phyloP scores from a whole-genome alignment of 2,113 vertebrate species.

The Drymodes brunneopygia region DNA sequence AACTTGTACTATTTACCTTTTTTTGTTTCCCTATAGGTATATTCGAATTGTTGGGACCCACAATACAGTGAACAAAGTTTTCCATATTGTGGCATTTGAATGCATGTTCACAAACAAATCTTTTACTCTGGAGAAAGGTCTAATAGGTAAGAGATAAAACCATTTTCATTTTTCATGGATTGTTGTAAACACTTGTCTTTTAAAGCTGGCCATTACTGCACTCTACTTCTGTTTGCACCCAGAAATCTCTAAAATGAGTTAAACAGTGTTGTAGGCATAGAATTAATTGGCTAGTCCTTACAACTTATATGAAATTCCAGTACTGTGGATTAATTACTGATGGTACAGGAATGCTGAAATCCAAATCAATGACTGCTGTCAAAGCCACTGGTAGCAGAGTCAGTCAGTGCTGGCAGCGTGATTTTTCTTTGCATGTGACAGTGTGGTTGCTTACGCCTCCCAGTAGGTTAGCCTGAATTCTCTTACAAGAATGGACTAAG shows the following conservation, averaged over 20 bases:
- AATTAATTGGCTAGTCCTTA: background rate
- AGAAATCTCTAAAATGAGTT: background rate
- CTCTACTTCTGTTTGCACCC: background rate
- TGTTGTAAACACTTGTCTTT: background rate
- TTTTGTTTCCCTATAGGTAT: conserved; percentile 73
- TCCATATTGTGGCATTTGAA: conserved; percentile 97
- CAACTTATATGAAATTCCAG: background rate
- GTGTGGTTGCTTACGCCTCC: background rate
- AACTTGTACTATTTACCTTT: background rate
- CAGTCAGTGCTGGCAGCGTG: background rate
- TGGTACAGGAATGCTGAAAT: background rate
- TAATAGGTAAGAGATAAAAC: conserved; percentile 82
- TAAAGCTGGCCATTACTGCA: background rate
- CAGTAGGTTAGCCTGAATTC: background rate
- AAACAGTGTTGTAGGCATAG: background rate
- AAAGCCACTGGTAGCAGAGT: background rate
- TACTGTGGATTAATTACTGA: background rate
- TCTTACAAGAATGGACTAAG: background rate
- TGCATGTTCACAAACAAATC: conserved; percentile 92
- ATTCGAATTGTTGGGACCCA: conserved; percentile 96
- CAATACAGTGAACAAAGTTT: conserved; percentile 99
- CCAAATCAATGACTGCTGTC: background rate
- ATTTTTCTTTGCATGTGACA: background rate
- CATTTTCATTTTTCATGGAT: background rate
- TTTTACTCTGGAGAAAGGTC: conserved; percentile 89